phyloP scores from a whole-genome alignment of 2,113 vertebrate genomes.

The Bubo scandiacus region DNA sequence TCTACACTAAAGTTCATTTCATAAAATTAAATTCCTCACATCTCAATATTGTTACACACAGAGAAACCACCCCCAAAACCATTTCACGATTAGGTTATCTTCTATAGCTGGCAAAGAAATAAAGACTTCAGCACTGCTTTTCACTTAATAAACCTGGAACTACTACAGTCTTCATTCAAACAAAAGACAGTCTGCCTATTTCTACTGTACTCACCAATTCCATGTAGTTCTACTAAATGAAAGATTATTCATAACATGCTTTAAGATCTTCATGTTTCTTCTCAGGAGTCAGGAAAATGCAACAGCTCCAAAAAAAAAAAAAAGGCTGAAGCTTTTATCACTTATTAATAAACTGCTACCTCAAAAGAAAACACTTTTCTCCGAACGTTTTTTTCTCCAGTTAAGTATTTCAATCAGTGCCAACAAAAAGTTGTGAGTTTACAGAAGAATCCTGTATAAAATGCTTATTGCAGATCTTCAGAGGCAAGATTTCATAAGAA shows the following conservation, averaged over 20 bases:
- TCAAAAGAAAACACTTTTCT: background rate
- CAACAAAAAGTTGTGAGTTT: background rate
- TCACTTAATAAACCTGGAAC: background rate
- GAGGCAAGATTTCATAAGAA: background rate
- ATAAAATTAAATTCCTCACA: background rate
- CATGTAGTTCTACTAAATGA: background rate
- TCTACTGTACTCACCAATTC: slow-evolving; percentile 60
- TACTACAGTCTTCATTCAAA: background rate
- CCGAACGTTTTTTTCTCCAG: background rate
- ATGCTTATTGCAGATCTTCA: background rate
- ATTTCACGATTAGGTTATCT: background rate
- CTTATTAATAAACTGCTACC: background rate
- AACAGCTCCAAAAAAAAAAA: background rate
- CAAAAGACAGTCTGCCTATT: background rate
- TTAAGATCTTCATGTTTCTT: slow-evolving; percentile 26
- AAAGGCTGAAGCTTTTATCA: background rate
- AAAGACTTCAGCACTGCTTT: background rate
- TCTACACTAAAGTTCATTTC: background rate
- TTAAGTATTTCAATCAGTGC: background rate
- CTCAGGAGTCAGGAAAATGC: background rate
- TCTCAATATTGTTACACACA: background rate
- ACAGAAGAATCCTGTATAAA: background rate
- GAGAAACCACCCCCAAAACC: background rate
- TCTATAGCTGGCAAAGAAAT: background rate
- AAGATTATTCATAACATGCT: background rate